phyloP scores from a whole-genome alignment of 2,888 invertebrate species.

The Exephanes ischioxanthus region DNA sequence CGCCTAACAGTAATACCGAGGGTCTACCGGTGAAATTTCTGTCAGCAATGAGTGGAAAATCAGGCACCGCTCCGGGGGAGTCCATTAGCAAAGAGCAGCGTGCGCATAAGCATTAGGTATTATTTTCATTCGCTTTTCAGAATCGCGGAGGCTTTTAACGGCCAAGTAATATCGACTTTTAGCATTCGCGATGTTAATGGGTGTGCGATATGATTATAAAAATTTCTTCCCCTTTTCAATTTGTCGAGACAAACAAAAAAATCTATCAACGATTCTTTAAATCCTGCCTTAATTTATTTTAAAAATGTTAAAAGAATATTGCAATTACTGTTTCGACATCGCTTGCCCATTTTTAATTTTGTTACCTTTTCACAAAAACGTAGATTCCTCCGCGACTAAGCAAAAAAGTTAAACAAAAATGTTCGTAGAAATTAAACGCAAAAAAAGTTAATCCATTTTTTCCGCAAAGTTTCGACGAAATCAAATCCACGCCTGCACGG shows the following conservation, averaged over 20 bases:
- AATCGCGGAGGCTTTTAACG: constrained; percentile 38
- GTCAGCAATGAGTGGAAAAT: constrained; percentile 35
- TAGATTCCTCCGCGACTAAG: too few relatives aligned
- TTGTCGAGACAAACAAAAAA: background rate
- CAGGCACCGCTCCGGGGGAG: background rate
- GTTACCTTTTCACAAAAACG: too few relatives aligned
- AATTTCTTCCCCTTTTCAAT: background rate
- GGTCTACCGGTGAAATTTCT: constrained; percentile 23
- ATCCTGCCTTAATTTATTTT: background rate
- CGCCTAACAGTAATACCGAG: constrained; percentile 1
- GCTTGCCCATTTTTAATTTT: too few relatives aligned
- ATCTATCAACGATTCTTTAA: background rate
- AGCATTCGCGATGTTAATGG: constrained; percentile 9
- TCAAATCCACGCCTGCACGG: background rate
- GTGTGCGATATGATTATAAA: background rate
- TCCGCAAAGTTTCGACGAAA: background rate
- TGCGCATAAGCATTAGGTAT: constrained; percentile 15
- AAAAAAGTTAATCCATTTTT: background rate
- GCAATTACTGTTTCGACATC: too few relatives aligned
- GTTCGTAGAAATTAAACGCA: background rate
- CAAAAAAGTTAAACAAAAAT: too few relatives aligned
- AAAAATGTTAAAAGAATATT: background rate
- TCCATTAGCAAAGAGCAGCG: constrained; percentile 42
- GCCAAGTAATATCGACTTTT: constrained; percentile 27
- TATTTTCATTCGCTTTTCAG: constrained; percentile 46